A percentile compares a stretch with the other conserved stretches of the same genome.
Evolutionary conservation across 2,888 invertebrate genomes (phyloP).

Genomic region (Meghimatium bilineatum): DNA sequence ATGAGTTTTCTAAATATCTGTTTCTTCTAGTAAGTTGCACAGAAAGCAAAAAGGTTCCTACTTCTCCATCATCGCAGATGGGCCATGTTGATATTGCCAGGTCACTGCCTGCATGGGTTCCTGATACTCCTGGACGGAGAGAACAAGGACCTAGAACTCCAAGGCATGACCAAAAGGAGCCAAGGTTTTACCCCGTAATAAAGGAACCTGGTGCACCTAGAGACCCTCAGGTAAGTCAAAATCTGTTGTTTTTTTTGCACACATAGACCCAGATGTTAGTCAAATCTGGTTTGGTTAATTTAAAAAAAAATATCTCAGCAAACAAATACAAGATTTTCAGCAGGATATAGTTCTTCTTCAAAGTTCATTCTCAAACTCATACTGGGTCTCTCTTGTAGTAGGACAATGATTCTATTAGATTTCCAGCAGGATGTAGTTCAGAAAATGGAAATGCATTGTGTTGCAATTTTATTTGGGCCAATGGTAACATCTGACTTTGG

Average conservation of each 20-base stretch:
- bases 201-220: slow-evolving; percentile 82
- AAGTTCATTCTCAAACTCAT: too few relatives aligned
- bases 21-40: slow-evolving; percentile 18
- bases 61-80: slow-evolving; percentile 63
- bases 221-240: slow-evolving; percentile 72
- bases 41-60: slow-evolving; percentile 68
- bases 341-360: too few relatives aligned
- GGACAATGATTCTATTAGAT: too few relatives aligned
- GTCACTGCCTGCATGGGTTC: slow-evolving; percentile 74
- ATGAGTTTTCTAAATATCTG: neutral
- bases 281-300: too few relatives aligned
- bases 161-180: slow-evolving; percentile 78
- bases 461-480: too few relatives aligned
- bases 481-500: too few relatives aligned
- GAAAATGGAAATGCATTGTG: too few relatives aligned
- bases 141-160: slow-evolving; percentile 61
- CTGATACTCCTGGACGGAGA: slow-evolving; percentile 65
- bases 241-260: neutral
- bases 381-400: too few relatives aligned
- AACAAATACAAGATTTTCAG: too few relatives aligned
- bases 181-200: slow-evolving; percentile 95
- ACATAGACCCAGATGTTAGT: too few relatives aligned
- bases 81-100: slow-evolving; percentile 61
- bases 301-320: too few relatives aligned
- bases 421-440: too few relatives aligned